Percentiles rank a stretch among this genome's conserved stretches.
Conservation (phyloP, 2,113 vertebrate genomes). For the Vidua macroura region DNA sequence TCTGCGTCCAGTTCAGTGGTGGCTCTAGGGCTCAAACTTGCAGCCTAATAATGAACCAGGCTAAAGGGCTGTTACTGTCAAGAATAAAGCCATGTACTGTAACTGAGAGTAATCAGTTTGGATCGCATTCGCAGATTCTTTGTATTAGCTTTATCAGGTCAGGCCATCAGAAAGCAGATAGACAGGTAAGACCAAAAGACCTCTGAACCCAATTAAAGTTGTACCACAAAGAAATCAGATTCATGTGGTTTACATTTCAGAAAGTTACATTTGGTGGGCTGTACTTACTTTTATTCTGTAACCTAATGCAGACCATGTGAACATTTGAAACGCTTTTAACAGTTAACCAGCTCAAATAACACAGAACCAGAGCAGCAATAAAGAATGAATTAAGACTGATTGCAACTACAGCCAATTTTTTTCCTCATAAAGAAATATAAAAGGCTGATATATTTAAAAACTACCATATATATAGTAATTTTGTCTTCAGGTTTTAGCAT, state of each 20-base stretch:
- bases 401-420: slow-evolving; percentile 74
- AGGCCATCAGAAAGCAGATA: slow-evolving; percentile 74
- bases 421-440: slow-evolving; percentile 67
- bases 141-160: slow-evolving; percentile 75
- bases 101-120: slow-evolving; percentile 40
- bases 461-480: slow-evolving; percentile 1
- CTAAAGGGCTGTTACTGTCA: background rate
- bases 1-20: background rate
- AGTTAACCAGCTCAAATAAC: slow-evolving; percentile 85
- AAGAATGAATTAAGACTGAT: slow-evolving; percentile 85
- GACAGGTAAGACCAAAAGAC: slow-evolving; percentile 80
- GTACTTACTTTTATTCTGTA: slow-evolving; percentile 83
- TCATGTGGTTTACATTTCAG: slow-evolving; percentile 85
- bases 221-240: slow-evolving; percentile 83
- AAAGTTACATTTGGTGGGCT: slow-evolving; percentile 82
- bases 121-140: slow-evolving; percentile 67
- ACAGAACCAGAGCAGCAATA: slow-evolving; percentile 83
- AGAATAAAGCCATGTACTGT: slow-evolving; percentile 43
- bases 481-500: slow-evolving; percentile 48
- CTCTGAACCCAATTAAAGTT: slow-evolving; percentile 83
- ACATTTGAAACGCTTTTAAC: slow-evolving; percentile 83
- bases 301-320: slow-evolving; percentile 85
- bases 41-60: background rate
- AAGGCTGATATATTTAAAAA: slow-evolving; percentile 38
- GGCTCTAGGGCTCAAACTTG: background rate